Base-by-base conservation (phyloP, 2,888 invertebrate genomes). In the Drosophila prolongata region DNA sequence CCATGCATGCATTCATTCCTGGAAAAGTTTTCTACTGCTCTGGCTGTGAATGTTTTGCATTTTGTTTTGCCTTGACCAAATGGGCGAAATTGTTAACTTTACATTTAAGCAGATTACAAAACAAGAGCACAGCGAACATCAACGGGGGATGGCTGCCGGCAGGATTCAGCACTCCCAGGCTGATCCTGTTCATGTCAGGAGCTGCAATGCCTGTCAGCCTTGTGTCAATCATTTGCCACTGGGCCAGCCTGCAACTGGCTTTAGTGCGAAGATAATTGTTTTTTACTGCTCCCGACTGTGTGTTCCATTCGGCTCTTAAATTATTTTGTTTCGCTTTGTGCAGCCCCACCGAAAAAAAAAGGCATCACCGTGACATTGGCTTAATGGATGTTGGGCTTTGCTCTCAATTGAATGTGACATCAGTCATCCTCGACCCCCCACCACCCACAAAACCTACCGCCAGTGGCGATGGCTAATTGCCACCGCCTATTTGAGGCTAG, bases 51-150 rank as follows among this genome's bases (percentile, higher is more conserved):
- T 72, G 71, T 19, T 42, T 46, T 46, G 56, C 50, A 42, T 19
- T 56, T 54, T 42, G 27, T 37, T 27, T 61, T 71, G 66, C 35
- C 49, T 43, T 49, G 62, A 65, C 68, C 76, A 73, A 73, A 73
- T 66, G 70, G 89, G 75, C 85, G 81, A 79, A 77, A 77, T 85
- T 87, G 89, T 87, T 87, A 85, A 79, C 89, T 84, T 87, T 77
- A 75, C 79, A 78, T 84, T 89, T 85, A 84, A 84, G 88, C 77
- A 87, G 85, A 89, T 89, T 89, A 81, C 89, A 85, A 89, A 53
- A 52, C 52, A 66, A 50, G 54, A 47, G 40, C 38, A n/a, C 46
- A 11, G 42, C 34, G 24, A 34, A 49, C 19, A 19, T 19, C 19
- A 19, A 19, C 19, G 19, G 19, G 44, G 50, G 53, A n/a, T 47